Percentiles rank a stretch among this genome's conserved stretches.
phyloP scores from a whole-genome alignment of 1,140 invertebrate species.

The Danaus plexippus region DNA sequence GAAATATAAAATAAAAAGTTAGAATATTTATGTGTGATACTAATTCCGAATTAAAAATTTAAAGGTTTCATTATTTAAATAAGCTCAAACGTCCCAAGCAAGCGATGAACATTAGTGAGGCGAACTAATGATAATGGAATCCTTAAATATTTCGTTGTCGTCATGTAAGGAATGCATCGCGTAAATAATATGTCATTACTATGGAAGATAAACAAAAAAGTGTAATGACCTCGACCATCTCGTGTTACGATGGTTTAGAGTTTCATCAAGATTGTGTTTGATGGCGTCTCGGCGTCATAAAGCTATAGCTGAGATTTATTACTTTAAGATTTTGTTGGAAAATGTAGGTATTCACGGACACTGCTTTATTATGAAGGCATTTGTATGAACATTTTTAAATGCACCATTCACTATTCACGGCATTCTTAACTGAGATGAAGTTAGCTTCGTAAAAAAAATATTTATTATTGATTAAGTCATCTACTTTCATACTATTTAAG shows the following conservation, averaged over 20 bases:
- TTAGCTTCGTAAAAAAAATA: too few species aligned
- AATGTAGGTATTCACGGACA: too few species aligned
- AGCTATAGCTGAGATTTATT: slow-evolving; percentile 20
- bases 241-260: slow-evolving; percentile 27
- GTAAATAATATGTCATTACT: slow-evolving; percentile 61
- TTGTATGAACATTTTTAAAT: too few species aligned
- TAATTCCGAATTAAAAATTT: slow-evolving; percentile 13
- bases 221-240: slow-evolving; percentile 38
- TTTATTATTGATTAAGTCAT: too few species aligned
- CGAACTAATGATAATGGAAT: slow-evolving; percentile 48
- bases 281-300: slow-evolving; percentile 20
- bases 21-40: slow-evolving; percentile 13
- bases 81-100: slow-evolving; percentile 16
- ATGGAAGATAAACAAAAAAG: slow-evolving; percentile 43
- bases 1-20: slow-evolving; percentile 4
- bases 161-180: slow-evolving; percentile 50
- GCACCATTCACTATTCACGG: too few species aligned
- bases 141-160: slow-evolving; percentile 40
- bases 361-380: too few species aligned
- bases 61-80: slow-evolving; percentile 28
- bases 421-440: too few species aligned
- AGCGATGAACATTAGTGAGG: slow-evolving; percentile 21
- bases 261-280: slow-evolving; percentile 24
- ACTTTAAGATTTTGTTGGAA: background rate
- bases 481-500: too few species aligned